Base-by-base conservation (phyloP, 2,888 invertebrate species). In the Hofmannophila pseudospretella region DNA sequence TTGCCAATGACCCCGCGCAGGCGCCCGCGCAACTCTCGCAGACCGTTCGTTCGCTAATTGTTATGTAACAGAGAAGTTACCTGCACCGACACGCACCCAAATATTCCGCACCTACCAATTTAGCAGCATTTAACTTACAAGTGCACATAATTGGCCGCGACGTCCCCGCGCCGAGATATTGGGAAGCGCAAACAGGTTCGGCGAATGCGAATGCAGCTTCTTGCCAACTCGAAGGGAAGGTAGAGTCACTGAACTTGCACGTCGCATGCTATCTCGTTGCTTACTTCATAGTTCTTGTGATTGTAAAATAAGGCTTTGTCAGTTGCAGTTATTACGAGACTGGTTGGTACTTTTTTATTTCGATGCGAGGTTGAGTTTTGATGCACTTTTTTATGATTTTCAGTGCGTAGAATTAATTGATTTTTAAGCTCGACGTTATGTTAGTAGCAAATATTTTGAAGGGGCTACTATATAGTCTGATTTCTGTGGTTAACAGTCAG, bases 1-100 rank as follows among this genome's bases (percentile, higher is more conserved):
- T 87, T 85, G 88, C 86, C 88, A 88, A 88, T 89, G 90, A 89
- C 89, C 89, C 86, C 86, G 80, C 77, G 78, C 87, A 88, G 88
- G 88, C 88, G 64, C 64, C 64, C 53, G 63, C 58, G 49, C 58
- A 48, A 50, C 53, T 44, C 58, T 49, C 53, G 66, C 60, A 63
- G 64, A 59, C 46, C 69, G n/a, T n/a, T 63, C 63, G 54, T 61
- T 68, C 62, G 76, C 79, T 82, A 81, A 84, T 82, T 82, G 77
- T 84, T 84, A 82, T 78, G 80, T 85, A 84, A 85, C 76, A 71
- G 68, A 67, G 64, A 68, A 68, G 59, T 73, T 70, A 63, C 66
- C 60, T 67, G 64, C 58, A 62, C 57, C 67, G 59, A 60, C 49
- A 61, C 58, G 51, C 62, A 65, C 61, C 64, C 54, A 52, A 66